Conservation (phyloP, 2,113 vertebrate genomes). For the Eulacestoma nigropectus region DNA sequence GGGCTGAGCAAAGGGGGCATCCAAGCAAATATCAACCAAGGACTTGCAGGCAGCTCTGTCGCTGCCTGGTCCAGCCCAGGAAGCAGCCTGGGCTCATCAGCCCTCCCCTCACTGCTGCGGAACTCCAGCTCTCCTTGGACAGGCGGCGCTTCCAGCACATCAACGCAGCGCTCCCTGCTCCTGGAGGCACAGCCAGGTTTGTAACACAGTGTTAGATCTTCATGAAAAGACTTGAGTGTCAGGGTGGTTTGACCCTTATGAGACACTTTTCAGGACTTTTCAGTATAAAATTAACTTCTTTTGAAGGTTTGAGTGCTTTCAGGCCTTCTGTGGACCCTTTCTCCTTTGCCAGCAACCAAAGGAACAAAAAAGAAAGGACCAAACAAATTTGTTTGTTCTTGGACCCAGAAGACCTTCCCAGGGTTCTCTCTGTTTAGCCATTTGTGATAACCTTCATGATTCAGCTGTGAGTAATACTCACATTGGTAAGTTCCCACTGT, state of each 20-base stretch:
- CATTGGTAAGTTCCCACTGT: not conserved
- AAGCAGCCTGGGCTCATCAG: not conserved
- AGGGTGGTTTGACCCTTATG: not conserved
- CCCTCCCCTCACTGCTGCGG: accelerated
- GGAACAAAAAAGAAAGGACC: not conserved
- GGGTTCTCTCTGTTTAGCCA: not conserved
- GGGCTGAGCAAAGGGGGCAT: not conserved
- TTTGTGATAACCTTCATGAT: not conserved
- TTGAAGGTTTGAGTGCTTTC: not conserved
- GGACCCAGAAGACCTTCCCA: not conserved
- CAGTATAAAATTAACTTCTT: not conserved
- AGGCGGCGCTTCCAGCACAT: not conserved
- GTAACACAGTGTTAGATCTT: accelerated
- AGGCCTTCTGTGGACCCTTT: not conserved
- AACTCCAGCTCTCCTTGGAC: accelerated
- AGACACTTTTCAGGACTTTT: not conserved
- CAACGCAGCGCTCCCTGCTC: accelerated
- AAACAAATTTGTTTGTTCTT: not conserved
- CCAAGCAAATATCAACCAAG: accelerated
- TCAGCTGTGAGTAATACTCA: not conserved
- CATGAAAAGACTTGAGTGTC: not conserved
- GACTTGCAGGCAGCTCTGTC: accelerated
- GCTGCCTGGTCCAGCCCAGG: not conserved
- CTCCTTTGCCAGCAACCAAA: not conserved
- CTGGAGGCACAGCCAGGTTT: not conserved